Base-by-base conservation (phyloP, 2,113 vertebrate species). In the Boleophthalmus pectinirostris region DNA sequence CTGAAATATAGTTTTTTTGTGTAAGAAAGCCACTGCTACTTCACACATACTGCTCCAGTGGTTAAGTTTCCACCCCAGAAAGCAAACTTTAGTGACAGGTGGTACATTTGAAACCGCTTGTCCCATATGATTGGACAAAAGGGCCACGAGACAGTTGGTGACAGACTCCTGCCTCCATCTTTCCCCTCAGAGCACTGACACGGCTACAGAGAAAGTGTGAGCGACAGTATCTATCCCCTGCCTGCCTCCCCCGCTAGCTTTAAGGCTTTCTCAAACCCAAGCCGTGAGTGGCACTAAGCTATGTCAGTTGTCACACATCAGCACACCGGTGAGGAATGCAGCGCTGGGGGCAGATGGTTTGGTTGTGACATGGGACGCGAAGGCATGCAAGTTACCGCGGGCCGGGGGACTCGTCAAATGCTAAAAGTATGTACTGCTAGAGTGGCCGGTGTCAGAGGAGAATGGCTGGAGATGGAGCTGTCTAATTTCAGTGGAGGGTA, bases 301-400 rank as follows among this genome's bases (percentile, higher is more conserved):
- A 75, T 81, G 84, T 91, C 82, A 83, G 82, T 86, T 88, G 87
- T 92, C 88, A 84, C 87, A 89, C 86, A 85, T 90, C 85, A 78
- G 69, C 83, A 87, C 73, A 78, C 73, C 66, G 80, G 78, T 78
- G 75, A 87, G 83, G 81, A 86, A 81, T 86, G 77, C 64, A 43
- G 68, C 47, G 81, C 81, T 82, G n/a, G 20, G n/a, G 77, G 61
- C 11, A 21, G 23, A 33, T 33, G 67, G 66, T 29, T 67, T 60
- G 66, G 66, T 58, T 70, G 78, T 83, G 78, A 83, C 77, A 79
- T 45, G 80, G 83, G 85, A 83, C 83, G 72, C 75, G 72, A 73
- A 79, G 79, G 76, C 84, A 81, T 83, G 82, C 57, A 12, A 72
- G 82, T 33, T 70, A 70, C 66, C n/a, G 0, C 47, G 72, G 77